Conservation (phyloP, 2,113 vertebrate genomes). For the Xenopus tropicalis region DNA sequence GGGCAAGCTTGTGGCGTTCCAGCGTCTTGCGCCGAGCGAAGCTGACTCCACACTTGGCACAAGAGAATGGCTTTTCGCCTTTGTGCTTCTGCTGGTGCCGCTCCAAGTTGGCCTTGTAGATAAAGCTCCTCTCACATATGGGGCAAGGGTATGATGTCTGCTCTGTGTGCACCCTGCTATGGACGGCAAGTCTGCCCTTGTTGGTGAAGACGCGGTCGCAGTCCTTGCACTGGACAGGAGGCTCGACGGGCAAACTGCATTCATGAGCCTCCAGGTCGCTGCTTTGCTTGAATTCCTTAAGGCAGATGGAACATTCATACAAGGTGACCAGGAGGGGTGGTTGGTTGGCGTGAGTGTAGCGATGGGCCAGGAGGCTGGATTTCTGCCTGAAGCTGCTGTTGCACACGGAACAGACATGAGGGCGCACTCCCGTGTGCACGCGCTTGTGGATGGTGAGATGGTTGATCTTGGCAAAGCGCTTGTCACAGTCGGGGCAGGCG, state of each 20-base stretch:
- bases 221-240: conserved; percentile 66
- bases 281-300: conserved; percentile 44
- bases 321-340: background rate
- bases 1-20: conserved; percentile 17
- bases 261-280: conserved; percentile 72
- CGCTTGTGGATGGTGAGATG: conserved; percentile 72
- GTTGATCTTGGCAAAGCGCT: conserved; percentile 53
- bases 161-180: conserved; percentile 16
- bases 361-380: conserved; percentile 2
- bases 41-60: background rate
- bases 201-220: conserved; percentile 72
- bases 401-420: conserved; percentile 71
- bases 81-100: conserved; percentile 73
- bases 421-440: conserved; percentile 74
- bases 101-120: conserved; percentile 72
- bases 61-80: conserved; percentile 66
- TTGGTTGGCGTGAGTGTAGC: background rate
- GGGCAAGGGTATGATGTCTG: background rate
- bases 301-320: background rate
- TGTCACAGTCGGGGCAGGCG: conserved; percentile 63
- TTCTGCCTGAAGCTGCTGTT: conserved; percentile 73
- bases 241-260: conserved; percentile 54
- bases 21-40: conserved; percentile 7
- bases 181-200: conserved; percentile 28
- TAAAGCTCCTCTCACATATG: conserved; percentile 58